Evolutionary conservation across 1,140 invertebrate genomes (phyloP).

Genomic region (Sitophilus oryzae): DNA sequence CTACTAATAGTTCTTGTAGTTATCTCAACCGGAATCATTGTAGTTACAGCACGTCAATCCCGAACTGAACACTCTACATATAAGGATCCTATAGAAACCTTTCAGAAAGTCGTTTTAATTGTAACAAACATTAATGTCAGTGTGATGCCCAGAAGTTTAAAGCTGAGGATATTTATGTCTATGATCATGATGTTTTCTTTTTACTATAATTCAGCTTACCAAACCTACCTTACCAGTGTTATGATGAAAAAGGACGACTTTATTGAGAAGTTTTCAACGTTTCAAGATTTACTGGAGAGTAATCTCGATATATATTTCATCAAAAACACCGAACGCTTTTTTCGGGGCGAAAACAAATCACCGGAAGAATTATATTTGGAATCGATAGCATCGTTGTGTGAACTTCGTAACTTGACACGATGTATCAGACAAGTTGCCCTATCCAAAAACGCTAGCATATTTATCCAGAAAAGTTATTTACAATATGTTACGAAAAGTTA

Average conservation of each 20-base stretch:
- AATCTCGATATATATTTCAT: slow-evolving; percentile 6
- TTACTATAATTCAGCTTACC: slow-evolving; percentile 8
- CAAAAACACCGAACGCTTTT: slow-evolving; percentile 14
- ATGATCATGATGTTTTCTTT: slow-evolving; percentile 17
- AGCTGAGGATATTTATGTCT: slow-evolving; percentile 8
- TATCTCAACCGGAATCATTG: neutral
- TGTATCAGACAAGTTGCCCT: slow-evolving; percentile 11
- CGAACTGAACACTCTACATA: neutral
- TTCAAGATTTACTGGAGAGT: slow-evolving; percentile 6
- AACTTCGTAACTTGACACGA: neutral
- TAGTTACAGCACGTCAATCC: neutral
- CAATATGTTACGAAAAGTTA: slow-evolving; percentile 4
- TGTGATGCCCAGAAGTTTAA: slow-evolving; percentile 7
- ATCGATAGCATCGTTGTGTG: neutral
- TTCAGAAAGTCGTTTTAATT: neutral
- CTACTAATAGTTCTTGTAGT: neutral
- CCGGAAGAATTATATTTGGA: neutral
- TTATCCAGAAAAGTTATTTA: slow-evolving; percentile 1
- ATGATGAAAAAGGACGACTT: slow-evolving; percentile 3
- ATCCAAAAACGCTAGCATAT: slow-evolving; percentile 5
- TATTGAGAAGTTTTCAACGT: slow-evolving; percentile 7
- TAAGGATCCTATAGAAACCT: neutral
- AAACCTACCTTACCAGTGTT: slow-evolving; percentile 15
- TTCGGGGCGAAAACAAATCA: slow-evolving; percentile 5
- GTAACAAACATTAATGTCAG: slow-evolving; percentile 2